Evolutionary conservation across 2,797 vertebrate species (phyloP).

Genomic region (Xenops minutus): DNA sequence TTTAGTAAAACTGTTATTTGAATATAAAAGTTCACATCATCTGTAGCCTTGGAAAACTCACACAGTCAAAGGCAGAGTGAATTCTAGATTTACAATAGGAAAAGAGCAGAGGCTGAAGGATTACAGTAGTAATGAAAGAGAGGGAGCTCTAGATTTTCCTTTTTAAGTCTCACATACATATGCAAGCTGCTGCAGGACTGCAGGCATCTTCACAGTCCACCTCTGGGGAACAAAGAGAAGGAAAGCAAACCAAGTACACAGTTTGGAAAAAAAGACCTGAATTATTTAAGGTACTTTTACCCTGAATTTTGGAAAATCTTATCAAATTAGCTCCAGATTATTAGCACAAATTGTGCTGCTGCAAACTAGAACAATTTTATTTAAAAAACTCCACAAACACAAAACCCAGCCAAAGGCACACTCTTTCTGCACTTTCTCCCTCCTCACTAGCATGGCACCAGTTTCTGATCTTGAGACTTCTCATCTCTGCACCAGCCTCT

Average conservation of each 20-base stretch:
- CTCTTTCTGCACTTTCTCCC: background rate
- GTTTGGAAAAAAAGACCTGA: background rate
- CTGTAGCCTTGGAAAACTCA: background rate
- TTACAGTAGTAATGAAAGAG: background rate
- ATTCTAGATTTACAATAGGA: background rate
- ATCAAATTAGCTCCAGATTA: background rate
- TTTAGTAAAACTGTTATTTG: background rate
- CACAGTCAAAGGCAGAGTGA: background rate
- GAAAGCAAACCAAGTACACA: background rate
- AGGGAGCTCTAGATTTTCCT: background rate
- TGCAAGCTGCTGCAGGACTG: background rate
- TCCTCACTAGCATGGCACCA: background rate
- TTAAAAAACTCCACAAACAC: rapidly evolving
- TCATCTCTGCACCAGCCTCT: background rate
- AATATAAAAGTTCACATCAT: background rate
- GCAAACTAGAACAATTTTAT: background rate
- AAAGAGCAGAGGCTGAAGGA: background rate
- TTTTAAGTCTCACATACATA: background rate
- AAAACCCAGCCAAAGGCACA: background rate
- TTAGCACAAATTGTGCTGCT: background rate
- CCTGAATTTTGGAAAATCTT: background rate
- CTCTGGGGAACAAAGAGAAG: background rate
- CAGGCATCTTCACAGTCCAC: background rate
- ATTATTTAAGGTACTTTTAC: background rate
- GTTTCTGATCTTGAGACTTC: background rate